A percentile compares a stretch with the other conserved stretches of the same genome.
phyloP scores from a whole-genome alignment of 2,888 invertebrate species.

The Drosophila meridiana region DNA sequence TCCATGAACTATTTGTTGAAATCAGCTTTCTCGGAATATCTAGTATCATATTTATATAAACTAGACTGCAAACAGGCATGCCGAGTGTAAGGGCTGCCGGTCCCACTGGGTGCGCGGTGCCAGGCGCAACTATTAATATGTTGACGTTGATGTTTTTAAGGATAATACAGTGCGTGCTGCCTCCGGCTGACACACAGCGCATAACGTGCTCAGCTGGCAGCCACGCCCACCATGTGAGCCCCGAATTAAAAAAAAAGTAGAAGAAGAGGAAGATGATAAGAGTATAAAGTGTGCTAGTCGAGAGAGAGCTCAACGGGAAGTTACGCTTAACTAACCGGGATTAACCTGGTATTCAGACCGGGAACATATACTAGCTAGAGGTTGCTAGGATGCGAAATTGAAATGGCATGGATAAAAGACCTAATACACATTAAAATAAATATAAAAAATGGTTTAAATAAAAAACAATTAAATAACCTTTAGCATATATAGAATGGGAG shows the following conservation, averaged over 20 bases:
- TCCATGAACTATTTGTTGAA: neutral
- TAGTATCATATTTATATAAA: neutral
- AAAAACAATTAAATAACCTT: too few species aligned
- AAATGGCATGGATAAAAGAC: too few species aligned
- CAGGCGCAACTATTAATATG: slow-evolving; percentile 31
- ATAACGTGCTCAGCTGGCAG: slow-evolving; percentile 13
- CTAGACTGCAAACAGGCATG: neutral
- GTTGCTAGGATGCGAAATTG: too few species aligned
- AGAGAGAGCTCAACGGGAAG: neutral
- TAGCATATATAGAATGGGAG: too few species aligned
- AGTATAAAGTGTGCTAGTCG: neutral
- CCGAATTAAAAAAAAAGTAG: slow-evolving; percentile 3
- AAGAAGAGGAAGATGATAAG: neutral
- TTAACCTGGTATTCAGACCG: too few species aligned
- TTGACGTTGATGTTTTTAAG: slow-evolving; percentile 44
- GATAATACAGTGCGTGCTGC: slow-evolving; percentile 39
- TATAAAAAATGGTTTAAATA: too few species aligned
- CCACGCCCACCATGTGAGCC: slow-evolving; percentile 30
- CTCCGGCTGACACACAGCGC: slow-evolving; percentile 16
- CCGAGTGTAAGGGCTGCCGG: neutral
- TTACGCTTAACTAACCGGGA: neutral
- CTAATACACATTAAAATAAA: too few species aligned
- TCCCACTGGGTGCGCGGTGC: slow-evolving; percentile 18
- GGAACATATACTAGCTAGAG: too few species aligned
- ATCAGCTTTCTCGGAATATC: neutral